These are phyloP conservation scores for Dolichomitus sp. DNA, from an alignment of 2,888 invertebrate species.

Conservation along the genomic window DNA sequence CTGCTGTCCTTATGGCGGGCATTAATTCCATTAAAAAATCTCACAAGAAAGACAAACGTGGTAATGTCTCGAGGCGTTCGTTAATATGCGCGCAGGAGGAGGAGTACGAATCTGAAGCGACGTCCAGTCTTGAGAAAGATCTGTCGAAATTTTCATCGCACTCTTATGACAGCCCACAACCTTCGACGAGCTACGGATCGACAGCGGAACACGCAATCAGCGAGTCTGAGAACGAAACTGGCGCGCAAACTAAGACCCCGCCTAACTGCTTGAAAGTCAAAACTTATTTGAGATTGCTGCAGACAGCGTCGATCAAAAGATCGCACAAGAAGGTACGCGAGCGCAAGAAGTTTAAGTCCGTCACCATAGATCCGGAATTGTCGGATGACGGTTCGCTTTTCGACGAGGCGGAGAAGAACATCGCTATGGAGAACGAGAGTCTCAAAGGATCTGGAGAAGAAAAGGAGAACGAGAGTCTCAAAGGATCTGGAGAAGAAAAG, in stretches of 20 bases:
- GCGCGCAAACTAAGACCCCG: constrained; percentile 72
- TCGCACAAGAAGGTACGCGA: constrained; percentile 79
- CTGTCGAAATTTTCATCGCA: constrained; percentile 17
- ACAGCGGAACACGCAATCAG: neutral
- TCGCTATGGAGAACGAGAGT: constrained; percentile 15
- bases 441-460: no score
- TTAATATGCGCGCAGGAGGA: constrained; percentile 39
- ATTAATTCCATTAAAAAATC: constrained; percentile 81
- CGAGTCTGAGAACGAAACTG: constrained; percentile 16
- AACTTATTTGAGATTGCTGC: constrained; percentile 73
- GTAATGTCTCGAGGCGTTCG: constrained; percentile 53
- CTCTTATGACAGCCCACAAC: constrained; percentile 59
- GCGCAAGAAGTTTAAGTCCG: constrained; percentile 59
- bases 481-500: constrained; percentile 17
- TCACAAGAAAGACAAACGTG: constrained; percentile 81
- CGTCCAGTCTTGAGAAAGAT: constrained; percentile 24
- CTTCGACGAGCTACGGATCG: constrained; percentile 68
- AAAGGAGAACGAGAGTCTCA: no score
- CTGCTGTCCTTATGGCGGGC: constrained; percentile 73
- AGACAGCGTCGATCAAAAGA: constrained; percentile 80
- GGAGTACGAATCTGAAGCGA: constrained; percentile 26
- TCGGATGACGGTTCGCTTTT: constrained; percentile 82
- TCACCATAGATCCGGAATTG: constrained; percentile 68
- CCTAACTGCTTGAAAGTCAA: constrained; percentile 77
- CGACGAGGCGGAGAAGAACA: constrained; percentile 73